Evolutionary conservation across 2,113 vertebrate genomes (phyloP), one percentile per base, ranked within the genome.

Genomic region (Gymnarchus niloticus): DNA sequence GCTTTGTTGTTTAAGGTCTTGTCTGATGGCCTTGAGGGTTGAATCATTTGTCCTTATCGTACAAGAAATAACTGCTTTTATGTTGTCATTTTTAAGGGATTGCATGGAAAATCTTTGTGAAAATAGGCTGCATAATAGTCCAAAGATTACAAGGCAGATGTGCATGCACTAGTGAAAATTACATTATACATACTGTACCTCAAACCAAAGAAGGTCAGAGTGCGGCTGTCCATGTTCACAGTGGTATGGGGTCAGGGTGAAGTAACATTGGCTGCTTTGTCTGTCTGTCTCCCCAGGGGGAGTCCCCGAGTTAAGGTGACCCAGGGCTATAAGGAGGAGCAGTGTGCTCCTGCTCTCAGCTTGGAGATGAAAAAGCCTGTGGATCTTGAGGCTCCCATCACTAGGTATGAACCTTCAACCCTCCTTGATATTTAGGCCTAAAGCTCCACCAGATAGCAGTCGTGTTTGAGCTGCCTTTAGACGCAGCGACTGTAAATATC

Each of bases 281-380:
- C 87, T 87, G 86, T 73, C 87, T 87, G 88, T 86, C 85, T 56
- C 88, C 89, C 83, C 92, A 99, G 98, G 94, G 96, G 97, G 90
- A 97, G 96, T 87, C 92, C 96, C 25, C 97, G 97, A 89, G 91
- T 96, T 83, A 99, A 98, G 90, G 95, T 97, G 87, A 95, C 94
- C 48, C 96, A 96, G 0, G 97, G 97, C 88, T 99, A 96, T 87
- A 99, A 99, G 88, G 98, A 99, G 92, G 98, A 99, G 89, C 98
- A 99, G 28, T 98, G 98, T 89, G 96, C 97, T 89, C 98, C 97
- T 1, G 97, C 93, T 1, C 94, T 99, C 89, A 95, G 95, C 91
- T 92, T 99, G 87, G 98, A 98, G 90, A 96, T 98, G 95, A 99
- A 94, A 91, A 99, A 96, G 88, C 96, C 98, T 76, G 83, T 99